These are phyloP conservation scores for Emydura subglobosa DNA, from an alignment of 2,113 vertebrate genomes.

Conservation along the genomic window DNA sequence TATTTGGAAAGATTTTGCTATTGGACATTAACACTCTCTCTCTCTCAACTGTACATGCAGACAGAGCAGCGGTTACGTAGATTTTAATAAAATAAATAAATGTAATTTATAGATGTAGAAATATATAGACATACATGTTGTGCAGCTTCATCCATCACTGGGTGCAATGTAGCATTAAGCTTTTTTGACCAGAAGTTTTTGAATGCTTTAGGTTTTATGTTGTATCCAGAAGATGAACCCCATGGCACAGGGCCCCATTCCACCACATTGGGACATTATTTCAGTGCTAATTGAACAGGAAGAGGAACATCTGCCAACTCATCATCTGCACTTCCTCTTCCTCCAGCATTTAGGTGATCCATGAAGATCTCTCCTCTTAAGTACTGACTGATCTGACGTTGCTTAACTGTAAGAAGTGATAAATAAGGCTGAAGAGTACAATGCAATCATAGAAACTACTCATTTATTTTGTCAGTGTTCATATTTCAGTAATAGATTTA, in stretches of 20 bases:
- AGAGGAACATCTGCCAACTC: constrained; percentile 17
- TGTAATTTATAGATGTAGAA: not conserved
- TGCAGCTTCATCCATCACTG: not conserved
- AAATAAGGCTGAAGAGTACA: not conserved
- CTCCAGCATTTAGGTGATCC: not conserved
- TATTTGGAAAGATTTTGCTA: not conserved
- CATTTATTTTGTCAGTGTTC: not conserved
- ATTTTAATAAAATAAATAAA: not conserved
- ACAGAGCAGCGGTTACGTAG: not conserved
- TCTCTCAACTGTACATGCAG: not conserved
- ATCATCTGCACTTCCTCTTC: constrained; percentile 29
- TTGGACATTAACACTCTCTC: not conserved
- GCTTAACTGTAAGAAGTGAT: not conserved
- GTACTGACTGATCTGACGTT: not conserved
- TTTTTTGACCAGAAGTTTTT: constrained; percentile 18
- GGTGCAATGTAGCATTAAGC: not conserved
- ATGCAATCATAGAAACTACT: not conserved
- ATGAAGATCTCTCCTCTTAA: not conserved
- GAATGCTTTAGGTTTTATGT: not conserved
- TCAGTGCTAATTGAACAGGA: constrained; percentile 42
- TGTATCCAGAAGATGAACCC: not conserved
- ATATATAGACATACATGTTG: not conserved
- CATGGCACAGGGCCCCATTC: not conserved
- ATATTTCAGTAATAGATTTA: constrained; percentile 6
- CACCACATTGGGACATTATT: not conserved